These are phyloP conservation scores for Oxyteleia sp. DNA, from an alignment of 2,888 invertebrate species.

Conservation along the genomic window DNA sequence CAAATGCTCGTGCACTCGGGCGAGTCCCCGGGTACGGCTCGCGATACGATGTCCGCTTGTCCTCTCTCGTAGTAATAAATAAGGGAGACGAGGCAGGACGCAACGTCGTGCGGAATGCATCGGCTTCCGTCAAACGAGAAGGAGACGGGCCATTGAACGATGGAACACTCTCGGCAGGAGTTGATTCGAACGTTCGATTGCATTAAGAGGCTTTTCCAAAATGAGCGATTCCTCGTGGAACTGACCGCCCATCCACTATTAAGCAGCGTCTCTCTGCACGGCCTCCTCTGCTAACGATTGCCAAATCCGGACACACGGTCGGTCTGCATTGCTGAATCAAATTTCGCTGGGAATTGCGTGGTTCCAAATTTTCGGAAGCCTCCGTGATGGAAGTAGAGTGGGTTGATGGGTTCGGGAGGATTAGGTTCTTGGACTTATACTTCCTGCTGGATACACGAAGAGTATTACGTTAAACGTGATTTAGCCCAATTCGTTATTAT, in stretches of 20 bases:
- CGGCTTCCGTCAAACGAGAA: conserved; percentile 85
- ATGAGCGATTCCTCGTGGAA: conserved; percentile 78
- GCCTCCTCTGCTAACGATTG: conserved; percentile 79
- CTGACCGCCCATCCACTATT: conserved; percentile 47
- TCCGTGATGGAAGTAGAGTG: not conserved
- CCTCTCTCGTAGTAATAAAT: too few relatives aligned
- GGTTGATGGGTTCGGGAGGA: not conserved
- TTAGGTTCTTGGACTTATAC: not conserved
- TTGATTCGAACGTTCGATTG: conserved; percentile 84
- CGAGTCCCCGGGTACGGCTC: too few relatives aligned
- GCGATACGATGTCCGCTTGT: too few relatives aligned
- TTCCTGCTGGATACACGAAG: too few relatives aligned
- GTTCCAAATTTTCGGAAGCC: not conserved
- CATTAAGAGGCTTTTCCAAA: conserved; percentile 85
- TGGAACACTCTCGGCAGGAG: conserved; percentile 67
- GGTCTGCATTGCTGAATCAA: conserved; percentile 55
- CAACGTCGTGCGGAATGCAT: conserved; percentile 85
- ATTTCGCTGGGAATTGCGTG: conserved; percentile 26
- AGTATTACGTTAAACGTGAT: too few relatives aligned
- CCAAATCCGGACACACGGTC: conserved; percentile 77
- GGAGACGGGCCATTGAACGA: conserved; percentile 74
- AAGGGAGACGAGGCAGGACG: too few relatives aligned
- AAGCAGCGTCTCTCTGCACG: conserved; percentile 28
- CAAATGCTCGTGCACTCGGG: too few relatives aligned
- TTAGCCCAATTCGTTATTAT: too few relatives aligned